phyloP scores from a whole-genome alignment of 2,888 invertebrate genomes.

The Apocheima hispidaria region DNA sequence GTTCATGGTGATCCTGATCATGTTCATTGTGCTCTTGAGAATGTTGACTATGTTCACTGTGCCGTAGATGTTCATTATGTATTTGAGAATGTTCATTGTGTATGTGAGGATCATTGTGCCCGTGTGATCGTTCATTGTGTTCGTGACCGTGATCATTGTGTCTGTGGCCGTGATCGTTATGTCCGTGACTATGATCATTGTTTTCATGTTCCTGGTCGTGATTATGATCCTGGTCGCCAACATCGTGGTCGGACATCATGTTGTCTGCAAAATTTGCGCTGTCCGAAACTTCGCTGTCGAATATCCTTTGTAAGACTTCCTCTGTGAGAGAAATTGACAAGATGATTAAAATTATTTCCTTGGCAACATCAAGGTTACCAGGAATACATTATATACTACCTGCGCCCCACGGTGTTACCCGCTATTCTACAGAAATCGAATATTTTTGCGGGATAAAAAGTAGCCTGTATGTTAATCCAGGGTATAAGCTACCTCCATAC shows the following conservation, averaged over 20 bases:
- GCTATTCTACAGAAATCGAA: too few species aligned
- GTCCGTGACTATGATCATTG: conserved; percentile 24
- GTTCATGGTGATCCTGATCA: conserved; percentile 7
- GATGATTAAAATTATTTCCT: too few species aligned
- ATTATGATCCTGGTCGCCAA: conserved; percentile 27
- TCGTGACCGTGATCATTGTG: conserved; percentile 12
- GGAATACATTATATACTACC: too few species aligned
- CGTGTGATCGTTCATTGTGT: conserved; percentile 21
- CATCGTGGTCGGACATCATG: conserved; percentile 52
- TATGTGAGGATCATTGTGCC: conserved; percentile 20
- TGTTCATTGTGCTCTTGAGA: conserved; percentile 21
- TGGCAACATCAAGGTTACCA: too few species aligned
- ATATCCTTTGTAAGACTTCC: conserved; percentile 75
- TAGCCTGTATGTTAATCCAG: too few species aligned
- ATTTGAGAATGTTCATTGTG: conserved; percentile 5
- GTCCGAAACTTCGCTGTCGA: conserved; percentile 66
- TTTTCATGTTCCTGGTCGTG: conserved; percentile 23
- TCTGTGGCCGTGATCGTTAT: conserved; percentile 29
- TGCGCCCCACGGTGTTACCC: too few species aligned
- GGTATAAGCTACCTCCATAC: too few species aligned
- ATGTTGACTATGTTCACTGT: conserved; percentile 21
- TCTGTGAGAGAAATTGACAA: conserved; percentile 54
- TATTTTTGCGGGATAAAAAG: too few species aligned
- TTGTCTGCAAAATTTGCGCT: conserved; percentile 51
- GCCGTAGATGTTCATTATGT: conserved; percentile 22